These are phyloP conservation scores for Alosa sapidissima DNA, from an alignment of 2,797 vertebrate genomes.

Conservation along the genomic window DNA sequence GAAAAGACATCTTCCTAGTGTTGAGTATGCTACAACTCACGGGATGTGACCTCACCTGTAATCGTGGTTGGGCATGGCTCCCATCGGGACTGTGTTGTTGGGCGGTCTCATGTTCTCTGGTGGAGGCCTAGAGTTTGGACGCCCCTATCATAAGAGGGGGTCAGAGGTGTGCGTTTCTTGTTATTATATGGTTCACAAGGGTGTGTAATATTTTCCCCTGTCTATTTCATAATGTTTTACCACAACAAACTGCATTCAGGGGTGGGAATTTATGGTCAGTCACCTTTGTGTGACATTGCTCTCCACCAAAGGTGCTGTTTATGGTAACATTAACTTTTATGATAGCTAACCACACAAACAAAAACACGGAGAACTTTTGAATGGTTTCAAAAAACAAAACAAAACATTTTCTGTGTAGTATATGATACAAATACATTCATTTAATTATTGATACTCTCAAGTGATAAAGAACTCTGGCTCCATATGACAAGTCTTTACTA, in stretches of 20 bases:
- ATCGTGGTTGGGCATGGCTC: not conserved
- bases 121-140: not conserved
- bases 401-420: too few species aligned
- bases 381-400: too few species aligned
- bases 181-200: not conserved
- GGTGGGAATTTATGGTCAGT: not conserved
- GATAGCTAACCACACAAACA: not conserved
- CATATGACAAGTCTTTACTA: too few species aligned
- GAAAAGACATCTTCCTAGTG: not conserved
- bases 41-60: conserved; percentile 40
- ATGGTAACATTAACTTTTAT: not conserved
- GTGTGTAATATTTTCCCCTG: not conserved
- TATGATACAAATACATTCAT: not conserved
- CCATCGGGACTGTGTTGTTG: conserved; percentile 36
- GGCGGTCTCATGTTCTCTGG: not conserved
- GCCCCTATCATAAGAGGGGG: conserved; percentile 6
- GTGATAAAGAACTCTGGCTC: too few species aligned
- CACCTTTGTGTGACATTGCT: not conserved
- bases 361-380: too few species aligned
- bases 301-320: not conserved
- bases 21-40: not conserved
- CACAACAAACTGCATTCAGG: not conserved
- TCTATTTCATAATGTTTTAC: not conserved
- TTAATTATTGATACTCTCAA: conserved; percentile 26
- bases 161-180: not conserved